Conservation (phyloP, 2,113 vertebrate species). For the Vicugna pacos region DNA sequence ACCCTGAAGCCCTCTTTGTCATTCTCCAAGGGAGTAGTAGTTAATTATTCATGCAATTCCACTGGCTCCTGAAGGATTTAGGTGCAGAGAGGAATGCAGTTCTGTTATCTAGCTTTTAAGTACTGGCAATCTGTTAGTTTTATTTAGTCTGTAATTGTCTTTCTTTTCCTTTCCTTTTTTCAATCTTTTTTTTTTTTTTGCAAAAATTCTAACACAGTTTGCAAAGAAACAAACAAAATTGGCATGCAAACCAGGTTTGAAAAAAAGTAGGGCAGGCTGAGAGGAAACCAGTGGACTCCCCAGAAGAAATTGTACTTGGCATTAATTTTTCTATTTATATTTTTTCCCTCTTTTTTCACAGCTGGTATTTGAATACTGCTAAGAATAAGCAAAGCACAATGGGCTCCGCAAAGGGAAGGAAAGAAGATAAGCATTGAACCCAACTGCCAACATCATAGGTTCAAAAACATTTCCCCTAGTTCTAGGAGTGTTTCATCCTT, state of each 20-base stretch:
- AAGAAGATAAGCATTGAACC: conserved; percentile 14
- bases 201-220: conserved; percentile 37
- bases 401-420: neutral
- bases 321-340: conserved; percentile 65
- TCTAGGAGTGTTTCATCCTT: neutral
- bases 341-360: neutral
- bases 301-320: conserved; percentile 59
- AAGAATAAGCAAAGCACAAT: conserved; percentile 56
- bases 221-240: conserved; percentile 57
- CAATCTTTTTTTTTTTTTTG: neutral
- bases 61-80: neutral
- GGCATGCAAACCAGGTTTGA: neutral
- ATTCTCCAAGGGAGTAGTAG: neutral
- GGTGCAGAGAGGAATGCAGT: neutral
- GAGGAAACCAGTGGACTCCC: conserved; percentile 38
- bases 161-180: neutral
- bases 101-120: conserved; percentile 24
- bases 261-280: conserved; percentile 47
- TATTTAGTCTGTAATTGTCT: conserved; percentile 25
- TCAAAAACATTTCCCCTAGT: conserved; percentile 3
- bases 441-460: neutral
- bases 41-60: conserved; percentile 51
- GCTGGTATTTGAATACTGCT: conserved; percentile 34
- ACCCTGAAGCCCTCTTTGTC: neutral
- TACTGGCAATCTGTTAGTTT: neutral